Base-by-base conservation (phyloP, 2,888 invertebrate genomes). In the Mayetiola destructor region DNA sequence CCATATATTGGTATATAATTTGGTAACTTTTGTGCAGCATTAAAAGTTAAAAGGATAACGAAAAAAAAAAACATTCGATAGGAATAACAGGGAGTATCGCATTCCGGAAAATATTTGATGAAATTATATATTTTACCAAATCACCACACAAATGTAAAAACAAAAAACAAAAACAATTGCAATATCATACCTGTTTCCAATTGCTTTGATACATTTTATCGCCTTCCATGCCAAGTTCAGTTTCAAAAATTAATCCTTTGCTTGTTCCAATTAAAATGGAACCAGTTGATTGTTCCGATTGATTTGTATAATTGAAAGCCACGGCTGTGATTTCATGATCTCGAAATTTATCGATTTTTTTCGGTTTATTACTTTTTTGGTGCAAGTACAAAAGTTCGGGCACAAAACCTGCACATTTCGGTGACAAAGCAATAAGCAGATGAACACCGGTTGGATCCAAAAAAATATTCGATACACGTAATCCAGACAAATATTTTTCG, bases 221-320 rank as follows among this genome's bases (percentile, higher is more conserved):
- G 60, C 84, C 87, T 56, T 87, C 86, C 12, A 83, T 76, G 20
- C 82, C 80, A 56, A 95, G 77, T 69, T 94, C 93, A 0, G 88
- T 88, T 73, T 95, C 95, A 70, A 93, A 82, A 60, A 95, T 86
- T 48, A 89, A 75, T 1, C 95, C 95, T 67, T 85, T 88, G 1
- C 88, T 88, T 0, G 93, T 94, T 6, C 94, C 95, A 48, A 95
- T 68, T 39, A 96, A 73, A 64, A 96, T 91, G 0, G 88, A 81
- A 1, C 89, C 89, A 0, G 93, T 90, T 1, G 82, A 77, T 1
- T 68, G 71, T 59, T 83, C 82, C 0, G 80, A 82, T 2, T 77
- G 79, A 62, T 86, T 84, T 58, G 79, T 78, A 62, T 79, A 79
- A 69, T 89, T 93, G 87, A 94, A 96, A 1, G 85, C 94, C 0